A percentile compares a stretch with the other conserved stretches of the same genome.
Evolutionary conservation across 2,797 vertebrate genomes (phyloP).

Genomic region (Prunella strophiata): DNA sequence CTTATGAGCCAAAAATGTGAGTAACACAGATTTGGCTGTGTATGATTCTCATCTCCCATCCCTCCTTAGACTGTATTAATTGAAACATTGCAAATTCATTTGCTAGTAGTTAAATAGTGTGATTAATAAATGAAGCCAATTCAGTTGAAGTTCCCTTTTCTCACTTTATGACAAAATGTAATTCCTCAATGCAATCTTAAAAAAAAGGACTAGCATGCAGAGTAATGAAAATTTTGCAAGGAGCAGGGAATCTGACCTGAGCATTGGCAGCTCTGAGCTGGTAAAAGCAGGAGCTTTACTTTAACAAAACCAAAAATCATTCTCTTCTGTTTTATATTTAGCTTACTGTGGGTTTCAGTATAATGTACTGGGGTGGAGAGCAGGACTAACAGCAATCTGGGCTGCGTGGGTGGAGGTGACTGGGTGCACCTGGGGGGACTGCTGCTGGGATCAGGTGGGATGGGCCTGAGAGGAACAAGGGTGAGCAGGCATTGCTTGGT

Average conservation of each 20-base stretch:
- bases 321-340: background rate
- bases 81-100: background rate
- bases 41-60: background rate
- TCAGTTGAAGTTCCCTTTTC: background rate
- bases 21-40: background rate
- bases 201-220: background rate
- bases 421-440: background rate
- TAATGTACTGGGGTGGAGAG: background rate
- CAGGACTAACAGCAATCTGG: background rate
- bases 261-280: background rate
- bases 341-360: background rate
- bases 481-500: background rate
- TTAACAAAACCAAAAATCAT: background rate
- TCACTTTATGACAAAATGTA: background rate
- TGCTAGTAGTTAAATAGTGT: background rate
- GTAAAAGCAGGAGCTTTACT: background rate
- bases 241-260: background rate
- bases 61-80: background rate
- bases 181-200: background rate
- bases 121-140: background rate
- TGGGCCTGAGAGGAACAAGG: too few species aligned
- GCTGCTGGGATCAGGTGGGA: background rate
- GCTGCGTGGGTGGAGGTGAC: accelerated
- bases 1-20: background rate
- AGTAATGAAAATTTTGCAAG: background rate